phyloP scores from a whole-genome alignment of 2,888 invertebrate species.

The Pharmacophagus antenor region DNA sequence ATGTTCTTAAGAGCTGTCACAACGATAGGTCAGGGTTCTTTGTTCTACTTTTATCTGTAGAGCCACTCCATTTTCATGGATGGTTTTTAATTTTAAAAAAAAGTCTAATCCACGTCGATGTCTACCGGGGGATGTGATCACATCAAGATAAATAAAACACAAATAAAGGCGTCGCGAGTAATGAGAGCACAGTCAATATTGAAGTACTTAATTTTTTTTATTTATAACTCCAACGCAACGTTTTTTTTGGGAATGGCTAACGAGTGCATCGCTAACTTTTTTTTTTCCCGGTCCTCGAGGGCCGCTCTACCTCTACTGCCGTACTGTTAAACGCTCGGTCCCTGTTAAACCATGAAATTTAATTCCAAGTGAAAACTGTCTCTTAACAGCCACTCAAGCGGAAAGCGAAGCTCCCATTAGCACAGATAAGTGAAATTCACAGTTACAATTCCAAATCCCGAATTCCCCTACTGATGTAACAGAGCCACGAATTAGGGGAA shows the following conservation, averaged over 20 bases:
- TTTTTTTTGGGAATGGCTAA: constrained; percentile 23
- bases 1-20: neutral
- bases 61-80: constrained; percentile 1
- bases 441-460: constrained; percentile 34
- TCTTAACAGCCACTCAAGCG: constrained; percentile 29
- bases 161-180: constrained; percentile 20
- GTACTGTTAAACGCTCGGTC: constrained; percentile 12
- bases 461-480: constrained; percentile 33
- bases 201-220: constrained; percentile 22
- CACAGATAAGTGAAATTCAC: constrained; percentile 42
- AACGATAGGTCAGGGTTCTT: constrained; percentile 17
- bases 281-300: constrained; percentile 19
- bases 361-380: constrained; percentile 29
- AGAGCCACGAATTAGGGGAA: constrained; percentile 34
- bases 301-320: neutral
- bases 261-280: constrained; percentile 22
- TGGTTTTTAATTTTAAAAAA: constrained; percentile 10
- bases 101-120: constrained; percentile 7
- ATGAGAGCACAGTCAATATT: constrained; percentile 12
- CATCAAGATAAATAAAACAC: constrained; percentile 16
- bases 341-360: constrained; percentile 26
- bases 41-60: constrained; percentile 12
- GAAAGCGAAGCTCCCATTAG: constrained; percentile 35
- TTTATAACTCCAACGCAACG: constrained; percentile 6
- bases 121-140: constrained; percentile 15